Evolutionary conservation across 2,113 vertebrate genomes (phyloP).

Genomic region (Xyliphius kryptos): DNA sequence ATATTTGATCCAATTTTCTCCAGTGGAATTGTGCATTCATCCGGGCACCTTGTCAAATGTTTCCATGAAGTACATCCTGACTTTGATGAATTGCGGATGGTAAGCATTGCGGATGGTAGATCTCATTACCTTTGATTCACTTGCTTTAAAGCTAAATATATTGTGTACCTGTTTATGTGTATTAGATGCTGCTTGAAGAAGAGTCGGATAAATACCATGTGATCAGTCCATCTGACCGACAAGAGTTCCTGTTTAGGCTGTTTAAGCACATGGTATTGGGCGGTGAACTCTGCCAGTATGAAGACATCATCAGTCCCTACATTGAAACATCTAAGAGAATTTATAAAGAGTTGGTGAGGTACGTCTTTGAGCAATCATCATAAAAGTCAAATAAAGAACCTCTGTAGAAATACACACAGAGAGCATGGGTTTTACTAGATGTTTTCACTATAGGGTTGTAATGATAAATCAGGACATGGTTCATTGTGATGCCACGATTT

Average conservation of each 20-base stretch:
- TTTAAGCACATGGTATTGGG: constrained; percentile 95
- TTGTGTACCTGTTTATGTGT: no score
- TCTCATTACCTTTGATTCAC: no score
- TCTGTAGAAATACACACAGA: no score
- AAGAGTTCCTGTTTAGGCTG: constrained; percentile 86
- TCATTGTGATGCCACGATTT: no score
- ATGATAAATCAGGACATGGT: no score
- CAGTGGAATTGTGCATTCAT: constrained; percentile 53
- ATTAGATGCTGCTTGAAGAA: constrained; percentile 79
- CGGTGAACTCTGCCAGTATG: constrained; percentile 86
- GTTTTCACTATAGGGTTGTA: no score
- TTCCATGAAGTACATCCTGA: constrained; percentile 58
- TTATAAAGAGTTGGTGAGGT: constrained; percentile 93
- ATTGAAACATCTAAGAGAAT: constrained; percentile 78
- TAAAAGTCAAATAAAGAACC: no score
- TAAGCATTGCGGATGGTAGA: no score
- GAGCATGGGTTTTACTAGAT: no score
- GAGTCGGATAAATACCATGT: constrained; percentile 75
- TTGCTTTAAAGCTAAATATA: no score
- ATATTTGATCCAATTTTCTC: constrained; percentile 65
- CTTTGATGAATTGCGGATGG: constrained; percentile 64
- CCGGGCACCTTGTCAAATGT: constrained; percentile 62
- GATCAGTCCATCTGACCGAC: constrained; percentile 67
- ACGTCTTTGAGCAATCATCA: no score
- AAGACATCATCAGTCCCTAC: constrained; percentile 79